Conservation (phyloP, 2,113 vertebrate genomes). For the Phrynosoma platyrhinos region DNA sequence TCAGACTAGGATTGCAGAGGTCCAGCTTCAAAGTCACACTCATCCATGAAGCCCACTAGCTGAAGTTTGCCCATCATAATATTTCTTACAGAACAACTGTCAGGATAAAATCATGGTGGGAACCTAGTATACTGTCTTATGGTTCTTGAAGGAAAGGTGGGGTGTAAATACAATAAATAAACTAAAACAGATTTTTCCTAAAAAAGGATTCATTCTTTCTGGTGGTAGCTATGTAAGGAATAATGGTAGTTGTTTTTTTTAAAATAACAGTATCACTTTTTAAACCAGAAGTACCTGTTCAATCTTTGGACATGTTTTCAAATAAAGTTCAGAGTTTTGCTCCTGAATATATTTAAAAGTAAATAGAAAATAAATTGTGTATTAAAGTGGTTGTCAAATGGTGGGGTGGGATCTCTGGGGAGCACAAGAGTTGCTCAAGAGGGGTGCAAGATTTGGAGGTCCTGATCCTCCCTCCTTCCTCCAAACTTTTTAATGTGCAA, state of each 20-base stretch:
- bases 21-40: not conserved
- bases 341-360: not conserved
- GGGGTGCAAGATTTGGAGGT: too few species aligned
- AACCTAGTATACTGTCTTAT: too few species aligned
- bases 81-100: not conserved
- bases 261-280: not conserved
- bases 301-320: not conserved
- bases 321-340: not conserved
- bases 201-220: too few species aligned
- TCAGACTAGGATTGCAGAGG: not conserved
- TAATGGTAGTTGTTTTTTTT: not conserved
- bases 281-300: not conserved
- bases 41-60: too few species aligned
- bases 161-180: too few species aligned
- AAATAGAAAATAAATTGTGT: not conserved
- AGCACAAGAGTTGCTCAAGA: too few species aligned
- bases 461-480: too few species aligned
- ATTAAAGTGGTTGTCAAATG: not conserved
- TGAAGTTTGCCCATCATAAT: not conserved
- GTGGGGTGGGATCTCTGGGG: too few species aligned
- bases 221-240: not conserved
- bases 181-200: too few species aligned
- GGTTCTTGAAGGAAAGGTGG: too few species aligned
- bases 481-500: too few species aligned
- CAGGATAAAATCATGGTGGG: too few species aligned